Evolutionary conservation across 2,113 vertebrate genomes (phyloP).

Genomic region (Mustela lutreola): DNA sequence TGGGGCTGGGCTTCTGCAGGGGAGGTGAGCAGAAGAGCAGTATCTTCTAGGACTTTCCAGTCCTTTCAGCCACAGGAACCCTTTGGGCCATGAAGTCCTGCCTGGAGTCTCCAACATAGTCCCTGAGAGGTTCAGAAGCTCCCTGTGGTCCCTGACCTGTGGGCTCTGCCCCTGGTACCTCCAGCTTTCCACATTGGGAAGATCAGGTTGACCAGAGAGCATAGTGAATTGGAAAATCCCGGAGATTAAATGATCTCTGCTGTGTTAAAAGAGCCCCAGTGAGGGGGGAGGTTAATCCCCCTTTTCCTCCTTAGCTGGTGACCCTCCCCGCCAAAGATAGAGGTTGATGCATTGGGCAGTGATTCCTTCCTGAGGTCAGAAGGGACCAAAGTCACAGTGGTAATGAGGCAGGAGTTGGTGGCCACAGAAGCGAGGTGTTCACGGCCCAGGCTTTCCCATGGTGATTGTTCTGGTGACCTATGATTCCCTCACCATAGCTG

Average conservation of each 20-base stretch:
- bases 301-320: not conserved
- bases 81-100: fast-evolving
- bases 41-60: not conserved
- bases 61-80: not conserved
- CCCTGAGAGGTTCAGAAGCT: not conserved
- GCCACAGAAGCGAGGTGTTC: not conserved
- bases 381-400: not conserved
- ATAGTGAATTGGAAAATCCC: not conserved
- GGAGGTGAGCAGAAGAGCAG: not conserved
- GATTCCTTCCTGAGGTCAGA: not conserved
- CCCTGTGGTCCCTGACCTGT: not conserved
- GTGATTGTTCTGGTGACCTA: not conserved
- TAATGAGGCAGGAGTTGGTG: too few relatives aligned
- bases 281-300: not conserved
- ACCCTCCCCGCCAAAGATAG: not conserved
- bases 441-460: fast-evolving
- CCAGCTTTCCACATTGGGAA: not conserved
- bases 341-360: not conserved
- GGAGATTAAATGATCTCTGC: not conserved
- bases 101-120: not conserved
- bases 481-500: not conserved
- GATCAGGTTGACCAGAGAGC: not conserved
- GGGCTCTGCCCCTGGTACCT: fast-evolving
- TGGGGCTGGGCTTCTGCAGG: not conserved
- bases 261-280: not conserved